Conservation (phyloP, 2,797 vertebrate genomes). For the Chrosomus eos region DNA sequence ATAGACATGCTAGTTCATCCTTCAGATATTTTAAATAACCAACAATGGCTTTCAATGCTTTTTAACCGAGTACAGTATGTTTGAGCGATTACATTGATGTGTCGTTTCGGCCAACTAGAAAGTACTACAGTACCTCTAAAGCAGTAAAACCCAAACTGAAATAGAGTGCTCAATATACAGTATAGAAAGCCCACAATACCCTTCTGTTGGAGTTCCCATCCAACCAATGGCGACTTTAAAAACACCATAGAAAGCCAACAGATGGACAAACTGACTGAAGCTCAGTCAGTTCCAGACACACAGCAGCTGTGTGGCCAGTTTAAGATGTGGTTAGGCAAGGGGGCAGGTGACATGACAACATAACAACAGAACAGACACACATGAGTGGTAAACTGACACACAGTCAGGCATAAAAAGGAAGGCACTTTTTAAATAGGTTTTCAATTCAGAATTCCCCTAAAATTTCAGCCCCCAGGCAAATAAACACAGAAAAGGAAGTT, state of each 20-base stretch:
- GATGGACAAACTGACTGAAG: slow-evolving; percentile 33
- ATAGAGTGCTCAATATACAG: not conserved
- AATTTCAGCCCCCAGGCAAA: slow-evolving; percentile 62
- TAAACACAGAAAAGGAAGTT: slow-evolving; percentile 73
- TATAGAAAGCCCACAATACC: not conserved
- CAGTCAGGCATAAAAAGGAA: slow-evolving; percentile 61
- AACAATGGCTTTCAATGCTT: no score
- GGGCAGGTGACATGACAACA: slow-evolving; percentile 54
- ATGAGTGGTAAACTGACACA: slow-evolving; percentile 62
- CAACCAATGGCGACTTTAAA: not conserved
- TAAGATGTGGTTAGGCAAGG: slow-evolving; percentile 64
- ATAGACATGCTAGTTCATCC: not conserved
- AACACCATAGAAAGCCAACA: slow-evolving; percentile 32
- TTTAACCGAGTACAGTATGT: no score
- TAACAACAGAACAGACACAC: slow-evolving; percentile 69
- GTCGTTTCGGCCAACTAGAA: not conserved
- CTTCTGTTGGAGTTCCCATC: not conserved
- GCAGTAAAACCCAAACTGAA: not conserved
- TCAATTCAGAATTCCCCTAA: slow-evolving; percentile 73
- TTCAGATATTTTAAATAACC: not conserved
- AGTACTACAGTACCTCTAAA: no score
- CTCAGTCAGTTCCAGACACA: slow-evolving; percentile 43
- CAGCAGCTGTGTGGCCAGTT: slow-evolving; percentile 66
- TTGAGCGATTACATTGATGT: not conserved
- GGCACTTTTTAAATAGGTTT: slow-evolving; percentile 69